Evolutionary conservation across 2,113 vertebrate genomes (phyloP), one percentile per base, ranked within the genome.

Genomic region (Cyanocitta stelleri): DNA sequence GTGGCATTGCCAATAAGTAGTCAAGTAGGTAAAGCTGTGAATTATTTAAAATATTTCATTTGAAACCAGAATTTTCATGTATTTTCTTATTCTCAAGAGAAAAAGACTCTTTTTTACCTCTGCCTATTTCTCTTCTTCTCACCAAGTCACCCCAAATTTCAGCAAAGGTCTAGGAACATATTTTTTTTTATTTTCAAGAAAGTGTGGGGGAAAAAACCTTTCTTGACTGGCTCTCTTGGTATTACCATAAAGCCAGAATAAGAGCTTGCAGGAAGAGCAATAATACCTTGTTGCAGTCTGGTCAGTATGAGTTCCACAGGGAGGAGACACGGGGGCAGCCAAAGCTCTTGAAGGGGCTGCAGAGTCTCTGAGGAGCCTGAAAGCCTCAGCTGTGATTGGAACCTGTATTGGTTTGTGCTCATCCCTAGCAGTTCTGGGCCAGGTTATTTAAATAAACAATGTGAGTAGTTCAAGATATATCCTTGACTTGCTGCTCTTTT

Each of bases 291-390:
- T 16, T 44, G 29, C 20, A 43, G 24, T 41, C 20, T 73, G 30
- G 10, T 13, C 43, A 41, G 14, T 35, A 20, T 0, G 1, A 54
- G 7, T 52, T 64, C 27, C 26, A 19, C 0, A 4, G 39, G 33
- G 20, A 69, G 10, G 12, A 11, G 9, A 7, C 12, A 33, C 1
- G 0, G 4, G 16, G 20, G 7, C 33, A 63, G 20, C 13, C 3
- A 0, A 1, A 16, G 5, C 13, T 75, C 17, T 66, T 3, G 3
- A 90, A 79, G 32, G 11, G 13, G 29, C 39, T 75, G 30, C 16
- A 29, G 5, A 55, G 23, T 26, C 4, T 52, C 26, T 32, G 29
- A 51, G 26, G 3, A 33, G 16, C 19, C 30, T 66, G 30, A 74
- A 32, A 41, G 29, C 4, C n/a, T 75, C 79, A 82, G 11, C 66